Conservation (phyloP, 2,888 invertebrate genomes). For the Acronicta alni region DNA sequence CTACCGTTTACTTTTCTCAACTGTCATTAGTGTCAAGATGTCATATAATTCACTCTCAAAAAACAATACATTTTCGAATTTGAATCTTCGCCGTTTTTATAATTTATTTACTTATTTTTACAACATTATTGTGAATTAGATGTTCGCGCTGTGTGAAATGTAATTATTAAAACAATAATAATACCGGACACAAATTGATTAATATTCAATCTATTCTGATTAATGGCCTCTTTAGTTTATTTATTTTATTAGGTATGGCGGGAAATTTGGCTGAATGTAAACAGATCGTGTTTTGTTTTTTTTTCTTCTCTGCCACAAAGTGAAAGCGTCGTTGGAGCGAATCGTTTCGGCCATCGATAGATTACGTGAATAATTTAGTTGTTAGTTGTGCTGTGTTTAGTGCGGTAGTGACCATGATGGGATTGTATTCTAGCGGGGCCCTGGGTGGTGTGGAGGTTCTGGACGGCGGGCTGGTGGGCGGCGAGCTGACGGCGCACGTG, state of each 20-base stretch:
- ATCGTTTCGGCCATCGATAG: constrained; percentile 53
- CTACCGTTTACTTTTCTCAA: constrained; percentile 19
- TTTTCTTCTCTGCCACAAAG: constrained; percentile 46
- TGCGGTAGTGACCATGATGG: constrained; percentile 82
- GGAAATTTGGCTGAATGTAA: constrained; percentile 57
- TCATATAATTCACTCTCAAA: constrained; percentile 21
- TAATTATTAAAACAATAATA: constrained; percentile 19
- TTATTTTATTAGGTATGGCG: constrained; percentile 49
- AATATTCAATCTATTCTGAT: constrained; percentile 7
- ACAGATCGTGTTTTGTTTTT: constrained; percentile 66
- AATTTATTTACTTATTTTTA: constrained; percentile 10
- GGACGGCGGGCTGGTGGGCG: constrained; percentile 81
- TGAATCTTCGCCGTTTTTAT: constrained; percentile 24
- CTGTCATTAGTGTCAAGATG: constrained; percentile 31
- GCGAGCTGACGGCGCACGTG: constrained; percentile 82
- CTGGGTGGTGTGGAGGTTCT: constrained; percentile 86
- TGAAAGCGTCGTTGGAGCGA: constrained; percentile 60
- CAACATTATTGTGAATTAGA: constrained; percentile 17
- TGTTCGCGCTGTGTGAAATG: constrained; percentile 56
- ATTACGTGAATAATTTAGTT: constrained; percentile 51
- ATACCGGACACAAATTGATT: neutral
- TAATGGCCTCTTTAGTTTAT: constrained; percentile 7
- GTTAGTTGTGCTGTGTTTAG: constrained; percentile 42
- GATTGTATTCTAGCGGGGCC: constrained; percentile 89
- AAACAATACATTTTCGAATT: constrained; percentile 28